Evolutionary conservation across 2,888 invertebrate genomes (phyloP).

Genomic region (Chloroclysta siterata): DNA sequence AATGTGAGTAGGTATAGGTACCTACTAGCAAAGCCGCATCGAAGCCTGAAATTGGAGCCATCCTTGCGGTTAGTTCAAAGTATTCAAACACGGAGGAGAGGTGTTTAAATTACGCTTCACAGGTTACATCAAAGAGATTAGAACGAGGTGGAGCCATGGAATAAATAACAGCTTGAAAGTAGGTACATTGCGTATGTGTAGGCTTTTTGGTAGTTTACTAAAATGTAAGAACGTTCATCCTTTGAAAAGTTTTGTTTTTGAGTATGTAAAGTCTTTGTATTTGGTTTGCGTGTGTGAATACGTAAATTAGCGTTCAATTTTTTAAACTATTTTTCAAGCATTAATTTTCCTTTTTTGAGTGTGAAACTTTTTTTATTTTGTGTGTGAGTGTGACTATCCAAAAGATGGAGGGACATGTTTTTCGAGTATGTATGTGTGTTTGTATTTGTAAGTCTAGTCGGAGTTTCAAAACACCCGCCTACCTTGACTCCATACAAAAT

Average conservation of each 20-base stretch:
- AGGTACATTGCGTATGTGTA: conserved; percentile 5
- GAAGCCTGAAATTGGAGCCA: conserved; percentile 52
- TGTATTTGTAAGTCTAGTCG: too few species aligned
- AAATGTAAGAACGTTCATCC: neutral
- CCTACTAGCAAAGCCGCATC: conserved; percentile 27
- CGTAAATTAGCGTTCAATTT: too few species aligned
- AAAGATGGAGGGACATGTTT: too few species aligned
- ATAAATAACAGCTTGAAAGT: conserved; percentile 11
- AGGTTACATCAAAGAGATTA: conserved; percentile 57
- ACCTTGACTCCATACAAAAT: too few species aligned
- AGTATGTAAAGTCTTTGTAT: too few species aligned
- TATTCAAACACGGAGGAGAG: conserved; percentile 44
- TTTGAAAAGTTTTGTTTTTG: neutral
- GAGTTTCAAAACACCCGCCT: too few species aligned
- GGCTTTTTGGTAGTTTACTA: neutral
- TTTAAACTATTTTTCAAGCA: too few species aligned
- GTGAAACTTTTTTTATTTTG: too few species aligned
- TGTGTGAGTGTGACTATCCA: too few species aligned
- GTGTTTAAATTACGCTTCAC: conserved; percentile 59
- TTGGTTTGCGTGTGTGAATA: too few species aligned
- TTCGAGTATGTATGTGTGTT: too few species aligned
- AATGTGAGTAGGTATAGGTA: conserved; percentile 1
- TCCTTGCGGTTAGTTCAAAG: conserved; percentile 42
- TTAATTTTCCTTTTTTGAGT: too few species aligned
- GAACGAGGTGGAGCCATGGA: conserved; percentile 14